Evolutionary conservation across 1,140 invertebrate genomes (phyloP), one percentile per base, ranked within the genome.

Genomic region (Scaptomyza pallida): DNA sequence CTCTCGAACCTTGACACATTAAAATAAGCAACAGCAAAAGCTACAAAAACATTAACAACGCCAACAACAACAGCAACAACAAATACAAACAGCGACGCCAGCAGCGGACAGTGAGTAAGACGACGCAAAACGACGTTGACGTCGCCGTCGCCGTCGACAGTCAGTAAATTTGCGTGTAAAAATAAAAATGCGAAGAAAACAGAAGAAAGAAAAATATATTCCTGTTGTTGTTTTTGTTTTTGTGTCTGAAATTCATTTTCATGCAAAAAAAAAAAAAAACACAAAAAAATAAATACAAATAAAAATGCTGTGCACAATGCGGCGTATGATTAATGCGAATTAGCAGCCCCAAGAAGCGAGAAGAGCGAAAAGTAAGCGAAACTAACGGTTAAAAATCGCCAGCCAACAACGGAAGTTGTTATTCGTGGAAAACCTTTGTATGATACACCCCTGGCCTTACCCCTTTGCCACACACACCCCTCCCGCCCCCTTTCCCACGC

Each of bases 291-390:
- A 80, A 85, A 82, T 37, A 78, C 62, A 83, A 76, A 80, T 73
- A 79, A 75, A n/a, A 75, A 73, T 60, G 56, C 61, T 55, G 55
- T 82, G 72, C 67, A 72, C 69, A 77, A 88, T 78, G 70, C 74
- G 82, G 75, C 82, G 81, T 86, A 88, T 86, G 81, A 86, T 86
- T 86, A 86, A 86, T 86, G 82, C 78, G 81, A 88, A 86, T 86
- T 88, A 86, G 78, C 78, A 61, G 61, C 65, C 17, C 16, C 30
- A 54, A 74, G 40, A 17, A 21, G 17, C 10, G 15, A 15, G 41
- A 19, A 23, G 21, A 57, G 51, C 48, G 50, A 30, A 16, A 40
- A 71, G 61, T 52, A 52, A 65, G 30, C 50, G 15, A 30, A n/a
- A 69, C 40, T 69, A 61, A 61, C 48, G 0, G 12, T n/a, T 37